Evolutionary conservation across 2,888 invertebrate genomes (phyloP), one percentile per base, ranked within the genome.

Genomic region (Epirrita christyi): DNA sequence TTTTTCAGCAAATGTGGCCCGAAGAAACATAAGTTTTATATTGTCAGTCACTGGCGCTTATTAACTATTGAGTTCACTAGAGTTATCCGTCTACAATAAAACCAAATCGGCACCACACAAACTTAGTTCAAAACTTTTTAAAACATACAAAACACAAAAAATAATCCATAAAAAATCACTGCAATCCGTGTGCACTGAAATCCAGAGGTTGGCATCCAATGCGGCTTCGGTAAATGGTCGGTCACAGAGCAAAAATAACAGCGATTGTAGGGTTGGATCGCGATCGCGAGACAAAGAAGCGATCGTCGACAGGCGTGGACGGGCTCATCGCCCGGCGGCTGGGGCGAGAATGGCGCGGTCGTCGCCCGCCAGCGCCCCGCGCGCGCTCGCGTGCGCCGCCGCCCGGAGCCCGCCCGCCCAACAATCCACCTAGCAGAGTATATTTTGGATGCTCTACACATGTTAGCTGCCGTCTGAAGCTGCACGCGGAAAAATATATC

Each of bases 151-250:
- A 27, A 55, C 44, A 48, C 54, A 27, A 11, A 47, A 34, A 37
- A 71, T 70, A 80, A 83, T 86, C 84, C 84, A 71, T 61, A 51
- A 57, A 70, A 64, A 67, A 72, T 73, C 91, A 92, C 92, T 92
- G 92, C 90, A 91, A 90, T 92, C 91, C 91, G 76, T 76, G 64
- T 67, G 70, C 91, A 92, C 91, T 91, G 91, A 75, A 91, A 92
- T 92, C 91, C 91, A 87, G 70, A 73, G 65, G 64, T 71, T 70
- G 72, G 71, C 69, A 75, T 81, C 74, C 74, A 75, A 73, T 68
- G 63, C 61, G 68, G 63, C 59, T 67, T 60, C 65, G 67, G 59
- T 61, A 64, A 71, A 62, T 64, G 66, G 70, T 75, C 64, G 63
- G 69, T 73, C 69, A 67, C 65, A 56, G 78, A 79, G 80, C 78